Base-by-base conservation (phyloP, 2,888 invertebrate species). In the Pristionchus exspectatus region DNA sequence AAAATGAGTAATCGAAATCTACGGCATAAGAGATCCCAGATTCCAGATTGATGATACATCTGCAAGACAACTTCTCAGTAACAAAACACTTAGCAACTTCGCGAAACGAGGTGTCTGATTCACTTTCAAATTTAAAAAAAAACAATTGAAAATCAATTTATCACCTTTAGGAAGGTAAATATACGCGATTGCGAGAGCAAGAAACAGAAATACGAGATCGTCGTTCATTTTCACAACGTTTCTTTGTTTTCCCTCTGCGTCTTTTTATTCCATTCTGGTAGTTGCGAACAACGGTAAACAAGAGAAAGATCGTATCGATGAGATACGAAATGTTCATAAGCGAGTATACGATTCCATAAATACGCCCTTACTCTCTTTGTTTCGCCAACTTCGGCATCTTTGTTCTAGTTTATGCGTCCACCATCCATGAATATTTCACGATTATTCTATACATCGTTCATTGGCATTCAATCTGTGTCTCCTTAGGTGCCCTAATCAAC, bases 321-420 rank as follows among this genome's bases (percentile, higher is more conserved):
- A 72, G 33, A 72, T 72, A 63, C 24, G 63, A 63, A n/a, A n/a
- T 63, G 63, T 63, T 63, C 63, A 63, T 63, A 24, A 63, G 63
- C 63, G 63, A 21, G n/a, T n/a, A n/a, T n/a, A 63, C 63, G 63
- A 63, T 63, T 63, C 63, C 63, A n/a, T 63, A 63, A 63, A 63
- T 63, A 63, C n/a, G 63, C n/a, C n/a, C 63, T 59, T 21, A 24
- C 63, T 63, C 63, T 63, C 63, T 3, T 63, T 63, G 10, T 63
- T 24, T n/a, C 63, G 2, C n/a, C n/a, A n/a, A 63, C 3, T n/a
- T n/a, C 44, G 9, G 10, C 44, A 50, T 50, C 2, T 24, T n/a
- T 59, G 59, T 63, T 63, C 59, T n/a, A 21, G 1, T 56, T 56
- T 56, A 4, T 18, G 56, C 56, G 0, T 56, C 18, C 18, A 56